phyloP scores from a whole-genome alignment of 2,797 vertebrate genomes.

The Protosalanx chinensis region DNA sequence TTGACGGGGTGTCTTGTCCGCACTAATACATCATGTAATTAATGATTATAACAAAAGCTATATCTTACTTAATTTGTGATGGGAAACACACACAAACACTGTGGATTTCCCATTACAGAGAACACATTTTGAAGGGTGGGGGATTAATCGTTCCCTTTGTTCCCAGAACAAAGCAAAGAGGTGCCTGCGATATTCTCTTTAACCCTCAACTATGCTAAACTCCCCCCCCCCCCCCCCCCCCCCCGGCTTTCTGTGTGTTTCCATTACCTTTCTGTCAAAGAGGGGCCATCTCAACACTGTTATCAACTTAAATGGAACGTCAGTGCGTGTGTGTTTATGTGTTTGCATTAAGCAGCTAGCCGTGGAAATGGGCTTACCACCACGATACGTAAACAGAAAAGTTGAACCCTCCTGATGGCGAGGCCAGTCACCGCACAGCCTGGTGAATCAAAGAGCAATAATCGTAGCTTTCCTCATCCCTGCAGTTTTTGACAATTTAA shows the following conservation, averaged over 20 bases:
- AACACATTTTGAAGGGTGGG: conserved; percentile 43
- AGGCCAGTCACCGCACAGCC: conserved; percentile 53
- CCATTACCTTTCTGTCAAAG: conserved; percentile 65
- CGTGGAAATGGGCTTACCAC: conserved; percentile 72
- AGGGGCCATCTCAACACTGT: conserved; percentile 55
- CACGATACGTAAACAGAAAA: conserved; percentile 68
- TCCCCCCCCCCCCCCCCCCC: conserved; percentile 62
- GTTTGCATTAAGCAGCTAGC: conserved; percentile 57
- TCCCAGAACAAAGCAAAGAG: conserved; percentile 60
- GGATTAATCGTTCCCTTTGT: conserved; percentile 58
- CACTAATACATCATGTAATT: conserved; percentile 49
- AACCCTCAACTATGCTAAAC: conserved; percentile 56
- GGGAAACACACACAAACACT: conserved; percentile 11
- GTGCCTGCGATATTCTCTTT: conserved; percentile 57
- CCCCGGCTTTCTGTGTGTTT: conserved; percentile 48
- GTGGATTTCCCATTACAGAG: conserved; percentile 45
- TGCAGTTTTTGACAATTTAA: conserved; percentile 59
- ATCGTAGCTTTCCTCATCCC: conserved; percentile 57
- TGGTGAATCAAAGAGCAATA: conserved; percentile 68
- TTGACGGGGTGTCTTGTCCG: no score
- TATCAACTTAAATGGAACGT: conserved; percentile 69
- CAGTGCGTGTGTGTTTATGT: conserved; percentile 59
- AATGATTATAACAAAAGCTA: conserved; percentile 65
- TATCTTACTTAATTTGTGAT: conserved; percentile 47
- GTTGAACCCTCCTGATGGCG: conserved; percentile 63